These are phyloP conservation scores for Trypoxylon attenuatum DNA, from an alignment of 2,888 invertebrate species.

Conservation along the genomic window DNA sequence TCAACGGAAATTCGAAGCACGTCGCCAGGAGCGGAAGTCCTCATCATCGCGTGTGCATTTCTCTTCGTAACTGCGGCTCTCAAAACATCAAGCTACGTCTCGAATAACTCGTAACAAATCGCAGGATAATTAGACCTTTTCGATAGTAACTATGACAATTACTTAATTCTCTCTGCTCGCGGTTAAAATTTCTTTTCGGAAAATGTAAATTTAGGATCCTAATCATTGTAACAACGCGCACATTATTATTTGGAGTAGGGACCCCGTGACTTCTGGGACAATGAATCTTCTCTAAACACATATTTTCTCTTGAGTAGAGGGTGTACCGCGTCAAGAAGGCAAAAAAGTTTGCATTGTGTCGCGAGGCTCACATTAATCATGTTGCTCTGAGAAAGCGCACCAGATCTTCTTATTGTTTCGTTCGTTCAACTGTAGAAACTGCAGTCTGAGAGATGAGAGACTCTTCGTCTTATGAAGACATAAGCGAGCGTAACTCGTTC, in stretches of 20 bases:
- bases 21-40: constrained; percentile 45
- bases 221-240: too few species aligned
- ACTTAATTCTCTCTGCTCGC: too few species aligned
- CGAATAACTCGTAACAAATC: too few species aligned
- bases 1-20: constrained; percentile 49
- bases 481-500: constrained; percentile 47
- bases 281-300: neutral
- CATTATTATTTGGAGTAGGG: too few species aligned
- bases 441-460: constrained; percentile 18
- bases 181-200: too few species aligned
- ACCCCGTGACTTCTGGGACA: too few species aligned
- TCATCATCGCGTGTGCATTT: too few species aligned
- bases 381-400: constrained; percentile 1
- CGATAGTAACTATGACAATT: too few species aligned
- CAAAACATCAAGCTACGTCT: too few species aligned
- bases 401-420: constrained; percentile 17
- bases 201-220: too few species aligned
- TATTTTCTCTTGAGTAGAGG: neutral
- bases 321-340: neutral
- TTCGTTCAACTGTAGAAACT: constrained; percentile 8
- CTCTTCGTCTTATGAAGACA: constrained; percentile 51
- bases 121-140: too few species aligned
- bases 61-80: too few species aligned
- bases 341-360: neutral
- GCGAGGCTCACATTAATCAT: neutral